Conservation (phyloP, 2,797 vertebrate genomes). For the Sphenodon punctatus region DNA sequence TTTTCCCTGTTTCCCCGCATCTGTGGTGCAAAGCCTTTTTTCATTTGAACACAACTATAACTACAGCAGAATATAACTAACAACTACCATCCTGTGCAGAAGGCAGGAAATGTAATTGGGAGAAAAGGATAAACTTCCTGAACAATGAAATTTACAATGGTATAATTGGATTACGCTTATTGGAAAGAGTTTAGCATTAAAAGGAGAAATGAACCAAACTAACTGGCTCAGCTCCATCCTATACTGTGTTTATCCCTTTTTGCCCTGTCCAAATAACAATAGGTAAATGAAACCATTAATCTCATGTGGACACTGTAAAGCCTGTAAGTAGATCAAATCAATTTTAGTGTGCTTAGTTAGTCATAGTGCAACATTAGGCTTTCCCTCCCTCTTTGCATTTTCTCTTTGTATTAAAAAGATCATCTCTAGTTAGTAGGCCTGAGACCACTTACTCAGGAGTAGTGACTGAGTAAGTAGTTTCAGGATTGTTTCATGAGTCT, state of each 20-base stretch:
- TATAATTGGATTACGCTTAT: slow-evolving; percentile 47
- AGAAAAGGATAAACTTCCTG: slow-evolving; percentile 52
- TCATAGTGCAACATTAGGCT: not conserved
- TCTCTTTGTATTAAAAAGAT: no score
- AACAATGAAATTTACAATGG: slow-evolving; percentile 31
- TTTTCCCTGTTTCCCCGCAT: no score
- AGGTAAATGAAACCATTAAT: not conserved
- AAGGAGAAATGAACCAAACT: slow-evolving; percentile 31
- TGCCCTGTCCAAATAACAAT: not conserved
- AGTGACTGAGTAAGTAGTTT: not conserved
- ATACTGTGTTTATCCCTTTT: not conserved
- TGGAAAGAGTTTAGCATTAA: slow-evolving; percentile 37
- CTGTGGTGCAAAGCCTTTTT: not conserved
- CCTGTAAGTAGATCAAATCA: not conserved
- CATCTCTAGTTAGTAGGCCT: no score
- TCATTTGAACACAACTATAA: not conserved
- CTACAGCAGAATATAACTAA: not conserved
- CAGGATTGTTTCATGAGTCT: not conserved
- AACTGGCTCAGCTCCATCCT: slow-evolving; percentile 20
- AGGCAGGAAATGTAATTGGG: slow-evolving; percentile 41
- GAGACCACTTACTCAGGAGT: no score
- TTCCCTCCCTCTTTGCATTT: not conserved
- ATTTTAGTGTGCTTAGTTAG: not conserved
- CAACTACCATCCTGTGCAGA: slow-evolving; percentile 44
- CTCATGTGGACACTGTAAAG: not conserved